Base-by-base conservation (phyloP, 2,113 vertebrate genomes). In the Euleptes europaea region DNA sequence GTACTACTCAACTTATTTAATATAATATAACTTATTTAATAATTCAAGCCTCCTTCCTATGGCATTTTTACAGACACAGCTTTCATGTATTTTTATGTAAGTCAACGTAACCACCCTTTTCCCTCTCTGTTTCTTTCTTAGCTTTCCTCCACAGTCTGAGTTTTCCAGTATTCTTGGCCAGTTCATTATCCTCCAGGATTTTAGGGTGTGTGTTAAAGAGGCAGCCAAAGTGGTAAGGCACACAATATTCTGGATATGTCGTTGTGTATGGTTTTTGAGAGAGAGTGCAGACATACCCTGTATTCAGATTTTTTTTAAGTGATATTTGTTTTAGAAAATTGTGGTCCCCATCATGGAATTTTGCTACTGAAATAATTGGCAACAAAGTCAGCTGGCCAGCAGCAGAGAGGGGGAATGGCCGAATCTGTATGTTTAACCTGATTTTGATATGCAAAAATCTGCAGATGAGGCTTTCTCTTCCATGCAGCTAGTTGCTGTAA, bases 191-290 rank as follows among this genome's bases (percentile, higher is more conserved):
- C 47, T 88, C 19, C 35, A 71, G 76, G 80, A 88, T 5, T 88
- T 80, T 33, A 84, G 77, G 5, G 82, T 88, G n/a, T 67, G 70
- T 40, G 84, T 88, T 73, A 83, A 84, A 74, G 35, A 33, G 21
- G 76, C 76, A 67, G 4, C 80, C 31, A 33, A 74, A 67, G 47
- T 40, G 86, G 86, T 88, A 88, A 88, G 84, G 26, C 33, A 13
- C 6, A 47, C 1, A 28, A 28, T 38, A 10, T 6, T 63, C 28
- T 63, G 49, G n/a, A 10, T 26, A 4, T 67, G 19, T 60, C n/a
- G n/a, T 65, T 4, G 4, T 57, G 38, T 42, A 4, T 17, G 15
- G 23, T 21, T n/a, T 47, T 21, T 33, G 33, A 38, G n/a, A 54
- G 33, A 3, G 40, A 11, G 19, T 84, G 47, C 47, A 21, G 26